These are phyloP conservation scores for Pseudotriccus pelzelni DNA, from an alignment of 2,797 vertebrate species.

Conservation along the genomic window DNA sequence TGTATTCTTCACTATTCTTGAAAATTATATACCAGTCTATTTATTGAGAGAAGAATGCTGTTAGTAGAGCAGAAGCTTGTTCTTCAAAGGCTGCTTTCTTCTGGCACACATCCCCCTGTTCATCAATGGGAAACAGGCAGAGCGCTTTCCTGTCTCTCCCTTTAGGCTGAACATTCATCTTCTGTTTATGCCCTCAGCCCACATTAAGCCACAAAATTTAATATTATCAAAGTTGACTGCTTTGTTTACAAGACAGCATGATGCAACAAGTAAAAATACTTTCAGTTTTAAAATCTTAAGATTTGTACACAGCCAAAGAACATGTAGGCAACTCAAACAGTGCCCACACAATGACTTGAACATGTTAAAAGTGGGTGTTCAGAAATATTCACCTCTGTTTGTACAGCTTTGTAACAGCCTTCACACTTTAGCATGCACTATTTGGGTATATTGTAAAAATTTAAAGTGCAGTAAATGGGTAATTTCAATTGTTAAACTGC, in stretches of 20 bases:
- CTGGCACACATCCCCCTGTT: background rate
- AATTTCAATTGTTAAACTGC: background rate
- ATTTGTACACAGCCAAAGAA: background rate
- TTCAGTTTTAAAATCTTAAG: background rate
- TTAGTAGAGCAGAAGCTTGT: background rate
- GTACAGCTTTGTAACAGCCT: background rate
- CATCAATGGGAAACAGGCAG: background rate
- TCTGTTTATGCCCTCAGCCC: background rate
- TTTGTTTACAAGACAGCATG: background rate
- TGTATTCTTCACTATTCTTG: background rate
- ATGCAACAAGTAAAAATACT: background rate
- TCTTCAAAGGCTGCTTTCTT: background rate
- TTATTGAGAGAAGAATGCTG: background rate
- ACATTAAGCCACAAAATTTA: background rate
- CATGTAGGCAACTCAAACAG: background rate
- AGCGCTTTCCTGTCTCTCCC: background rate
- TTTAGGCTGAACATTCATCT: background rate
- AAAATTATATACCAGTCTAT: background rate
- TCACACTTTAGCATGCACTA: background rate
- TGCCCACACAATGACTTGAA: background rate
- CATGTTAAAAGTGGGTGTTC: background rate
- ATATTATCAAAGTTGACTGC: background rate
- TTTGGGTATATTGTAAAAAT: background rate
- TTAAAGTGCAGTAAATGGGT: background rate
- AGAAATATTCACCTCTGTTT: background rate